Evolutionary conservation across 1,140 invertebrate genomes (phyloP).

Genomic region (Fragariocoptes setiger): DNA sequence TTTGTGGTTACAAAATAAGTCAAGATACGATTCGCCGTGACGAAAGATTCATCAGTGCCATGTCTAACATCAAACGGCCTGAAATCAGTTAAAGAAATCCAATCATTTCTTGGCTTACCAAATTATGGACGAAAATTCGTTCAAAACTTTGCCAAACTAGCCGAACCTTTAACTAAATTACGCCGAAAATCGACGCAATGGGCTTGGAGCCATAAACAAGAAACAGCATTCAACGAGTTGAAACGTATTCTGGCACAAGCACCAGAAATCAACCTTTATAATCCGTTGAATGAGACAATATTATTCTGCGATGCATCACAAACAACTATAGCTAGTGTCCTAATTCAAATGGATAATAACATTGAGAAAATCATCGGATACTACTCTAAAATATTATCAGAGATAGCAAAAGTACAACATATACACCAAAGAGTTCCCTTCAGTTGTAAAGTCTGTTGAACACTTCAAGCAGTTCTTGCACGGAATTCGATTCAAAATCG

Average conservation of each 20-base stretch:
- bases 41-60: constrained; percentile 14
- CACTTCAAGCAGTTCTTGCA: background rate
- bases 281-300: background rate
- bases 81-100: constrained; percentile 11
- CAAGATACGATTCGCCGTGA: constrained; percentile 14
- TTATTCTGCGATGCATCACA: background rate
- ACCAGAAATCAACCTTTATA: background rate
- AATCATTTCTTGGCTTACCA: constrained; percentile 18
- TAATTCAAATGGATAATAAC: background rate
- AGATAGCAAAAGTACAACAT: background rate
- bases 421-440: background rate
- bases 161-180: constrained; percentile 13
- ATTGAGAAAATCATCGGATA: background rate
- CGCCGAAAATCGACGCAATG: background rate
- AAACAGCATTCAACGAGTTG: background rate
- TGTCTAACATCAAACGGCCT: background rate
- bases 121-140: constrained; percentile 20
- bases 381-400: background rate
- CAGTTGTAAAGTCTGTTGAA: background rate
- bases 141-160: constrained; percentile 14
- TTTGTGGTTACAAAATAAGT: constrained; percentile 13
- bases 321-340: background rate
- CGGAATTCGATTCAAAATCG: constrained; percentile 3
- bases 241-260: background rate
- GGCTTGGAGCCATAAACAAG: background rate